Evolutionary conservation across 2,888 invertebrate species (phyloP), one percentile per base, ranked within the genome.

Genomic region (Campoplex capitator): DNA sequence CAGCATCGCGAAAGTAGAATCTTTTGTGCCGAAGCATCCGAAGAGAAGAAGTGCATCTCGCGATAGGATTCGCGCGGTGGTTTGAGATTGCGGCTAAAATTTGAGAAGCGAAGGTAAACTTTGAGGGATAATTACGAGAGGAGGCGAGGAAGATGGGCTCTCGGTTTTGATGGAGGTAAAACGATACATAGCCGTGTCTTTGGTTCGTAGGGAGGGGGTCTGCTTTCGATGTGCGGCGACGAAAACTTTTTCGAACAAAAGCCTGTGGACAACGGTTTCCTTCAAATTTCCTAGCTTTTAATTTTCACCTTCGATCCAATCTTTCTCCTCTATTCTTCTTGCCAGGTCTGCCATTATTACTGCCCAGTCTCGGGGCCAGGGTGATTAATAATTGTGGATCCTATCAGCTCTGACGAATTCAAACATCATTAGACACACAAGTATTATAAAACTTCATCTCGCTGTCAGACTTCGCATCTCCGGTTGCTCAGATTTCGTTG

Each of bases 231-330:
- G 83, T 78, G 23, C 23, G 65, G 70, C 82, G 81, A 70, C 83
- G 77, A 81, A 86, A 89, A 87, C 76, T 89, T 88, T 87, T 84
- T 84, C 68, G 77, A 83, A 88, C 87, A 88, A 89, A 88, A 88
- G 89, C 83, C 83, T 54, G 86, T 74, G 82, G 76, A 87, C 86
- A 84, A 75, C 79, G 38, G 83, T 77, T 73, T 83, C 86, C 85
- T 88, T 89, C 85, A 87, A 88, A 88, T 89, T 87, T 87, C 62
- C 75, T 84, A 83, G 73, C 87, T 87, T 87, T 87, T 88, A 87
- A 88, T 88, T 89, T 75, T 84, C 85, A 83, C 84, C 87, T 68
- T 67, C 77, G 76, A 73, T 67, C 79, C 45, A 68, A 82, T 71
- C 62, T 28, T 48, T 11, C n/a, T 16, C 28, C 54, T 28, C 75